Evolutionary conservation across 2,797 vertebrate genomes (phyloP).

Genomic region (Typhlichthys subterraneus): DNA sequence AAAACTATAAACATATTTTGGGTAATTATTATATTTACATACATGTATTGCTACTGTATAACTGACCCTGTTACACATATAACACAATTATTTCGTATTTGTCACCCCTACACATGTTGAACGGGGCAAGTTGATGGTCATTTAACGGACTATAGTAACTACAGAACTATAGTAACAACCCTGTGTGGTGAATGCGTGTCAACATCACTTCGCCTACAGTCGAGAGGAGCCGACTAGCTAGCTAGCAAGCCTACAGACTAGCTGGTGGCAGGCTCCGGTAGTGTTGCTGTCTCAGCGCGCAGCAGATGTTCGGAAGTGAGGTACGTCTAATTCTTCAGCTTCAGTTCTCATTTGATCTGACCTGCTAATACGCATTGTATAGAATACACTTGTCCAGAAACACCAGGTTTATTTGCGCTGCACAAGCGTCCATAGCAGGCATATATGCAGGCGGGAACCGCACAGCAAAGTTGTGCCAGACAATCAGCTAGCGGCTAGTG

Average conservation of each 20-base stretch:
- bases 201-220: too few species aligned
- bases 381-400: constrained; percentile 23
- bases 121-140: too few species aligned
- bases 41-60: too few species aligned
- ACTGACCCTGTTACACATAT: too few species aligned
- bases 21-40: too few species aligned
- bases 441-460: constrained; percentile 43
- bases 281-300: constrained; percentile 78
- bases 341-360: constrained; percentile 61
- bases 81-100: background rate
- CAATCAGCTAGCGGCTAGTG: constrained; percentile 72
- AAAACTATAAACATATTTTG: too few species aligned
- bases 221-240: too few species aligned
- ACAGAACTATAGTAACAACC: too few species aligned
- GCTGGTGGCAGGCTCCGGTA: too few species aligned
- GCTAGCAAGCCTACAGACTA: too few species aligned
- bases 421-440: constrained; percentile 25
- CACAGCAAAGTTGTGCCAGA: constrained; percentile 79
- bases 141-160: too few species aligned
- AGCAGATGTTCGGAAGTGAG: constrained; percentile 86
- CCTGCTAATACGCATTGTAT: constrained; percentile 20
- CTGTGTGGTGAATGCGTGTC: background rate
- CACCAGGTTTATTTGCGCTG: constrained; percentile 24
- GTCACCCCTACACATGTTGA: background rate
- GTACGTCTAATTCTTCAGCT: constrained; percentile 78